phyloP scores from a whole-genome alignment of 1,140 invertebrate genomes.

The Protaetia brevitarsis region DNA sequence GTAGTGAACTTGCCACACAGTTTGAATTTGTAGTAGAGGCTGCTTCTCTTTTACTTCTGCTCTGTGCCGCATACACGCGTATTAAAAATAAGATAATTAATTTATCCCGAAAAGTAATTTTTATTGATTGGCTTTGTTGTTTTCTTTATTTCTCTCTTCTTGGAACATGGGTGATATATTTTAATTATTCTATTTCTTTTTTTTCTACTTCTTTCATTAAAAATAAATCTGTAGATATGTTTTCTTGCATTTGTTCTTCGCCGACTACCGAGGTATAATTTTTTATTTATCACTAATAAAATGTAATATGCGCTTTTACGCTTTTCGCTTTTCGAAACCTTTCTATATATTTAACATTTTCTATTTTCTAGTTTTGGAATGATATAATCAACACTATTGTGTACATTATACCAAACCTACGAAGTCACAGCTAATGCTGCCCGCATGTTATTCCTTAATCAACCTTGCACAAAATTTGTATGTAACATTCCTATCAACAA shows the following conservation, averaged over 20 bases:
- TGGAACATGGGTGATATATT: conserved; percentile 14
- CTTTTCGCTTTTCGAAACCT: neutral
- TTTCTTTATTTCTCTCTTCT: neutral
- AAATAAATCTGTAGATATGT: conserved; percentile 24
- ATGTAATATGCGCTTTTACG: neutral
- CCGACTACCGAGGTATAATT: conserved; percentile 20
- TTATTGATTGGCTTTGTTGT: conserved; percentile 18
- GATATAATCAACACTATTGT: conserved; percentile 23
- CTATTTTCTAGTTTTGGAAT: conserved; percentile 24
- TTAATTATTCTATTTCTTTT: conserved; percentile 13
- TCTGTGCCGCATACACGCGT: conserved; percentile 11
- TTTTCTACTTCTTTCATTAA: conserved; percentile 4
- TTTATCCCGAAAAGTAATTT: conserved; percentile 16
- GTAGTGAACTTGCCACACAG: conserved; percentile 20
- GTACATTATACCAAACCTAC: conserved; percentile 11
- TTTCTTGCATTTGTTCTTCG: conserved; percentile 32
- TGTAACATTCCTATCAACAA: conserved; percentile 23
- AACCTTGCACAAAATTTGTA: conserved; percentile 26
- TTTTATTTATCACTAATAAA: neutral
- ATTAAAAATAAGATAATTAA: conserved; percentile 16
- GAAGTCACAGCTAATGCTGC: neutral
- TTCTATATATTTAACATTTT: neutral
- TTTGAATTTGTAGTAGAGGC: conserved; percentile 13
- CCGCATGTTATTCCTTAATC: neutral
- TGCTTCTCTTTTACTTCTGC: conserved; percentile 10